Base-by-base conservation (phyloP, 2,888 invertebrate species). In the Andrena hattorfiana region DNA sequence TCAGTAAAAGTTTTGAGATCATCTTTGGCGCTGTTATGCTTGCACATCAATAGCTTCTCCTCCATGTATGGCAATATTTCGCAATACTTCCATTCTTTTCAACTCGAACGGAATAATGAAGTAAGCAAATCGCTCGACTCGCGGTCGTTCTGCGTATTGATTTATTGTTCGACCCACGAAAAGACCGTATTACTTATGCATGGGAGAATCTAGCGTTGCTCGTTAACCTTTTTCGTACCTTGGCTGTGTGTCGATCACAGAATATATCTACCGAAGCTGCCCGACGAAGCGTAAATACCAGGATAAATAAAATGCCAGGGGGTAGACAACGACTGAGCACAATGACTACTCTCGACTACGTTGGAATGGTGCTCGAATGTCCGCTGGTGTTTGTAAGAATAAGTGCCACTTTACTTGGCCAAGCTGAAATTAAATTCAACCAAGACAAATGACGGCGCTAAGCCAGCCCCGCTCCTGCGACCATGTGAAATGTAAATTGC, bases 381-480 rank as follows among this genome's bases (percentile, higher is more conserved):
- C 81, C 64, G 66, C 79, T 82, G 87, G 83, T 79, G 85, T 89
- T 85, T 81, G 84, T 91, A 91, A 92, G 91, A 91, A 92, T 90
- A 90, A 90, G 89, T 87, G 89, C 81, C 87, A 90, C 89, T 91
- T 89, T 90, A 89, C 87, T 85, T 81, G 80, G 86, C 81, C 83
- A 73, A 84, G 85, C 84, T 87, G 87, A 91, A 91, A 92, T 92
- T 91, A 92, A 92, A 92, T 92, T 91, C 90, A 91, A 90, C 90
- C 87, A 87, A 91, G 91, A 92, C 87, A 88, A 90, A 92, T 91
- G 90, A 81, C 81, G 66, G 81, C 84, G 85, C 85, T 85, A 86
- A 89, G 88, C 87, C 84, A 75, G 81, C 26, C 54, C 56, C 60
- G 76, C 49, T 85, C 76, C 86, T 81, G 87, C 85, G 85, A 89